Evolutionary conservation across 2,797 vertebrate species (phyloP), one percentile per base, ranked within the genome.

Genomic region (Anguilla anguilla): DNA sequence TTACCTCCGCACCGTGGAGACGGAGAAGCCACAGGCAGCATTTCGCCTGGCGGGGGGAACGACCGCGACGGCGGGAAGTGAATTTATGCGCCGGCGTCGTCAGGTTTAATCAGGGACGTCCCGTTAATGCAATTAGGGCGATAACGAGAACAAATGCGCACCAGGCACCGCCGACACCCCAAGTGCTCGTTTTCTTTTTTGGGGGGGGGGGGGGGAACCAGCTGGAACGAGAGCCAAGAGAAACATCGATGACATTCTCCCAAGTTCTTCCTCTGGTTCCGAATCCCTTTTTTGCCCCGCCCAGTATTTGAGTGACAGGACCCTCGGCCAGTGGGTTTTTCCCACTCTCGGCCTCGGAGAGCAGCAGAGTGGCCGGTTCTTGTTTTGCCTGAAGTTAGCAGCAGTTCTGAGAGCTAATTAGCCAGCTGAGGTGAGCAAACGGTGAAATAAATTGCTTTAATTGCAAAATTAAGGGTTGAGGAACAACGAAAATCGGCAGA

Each of bases 31-130:
- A 9, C n/a, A 53, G 82, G 74, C 0, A n/a, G 69, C 28, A 0
- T 28, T 55, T 25, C 43, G 35, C 55, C 39, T 35, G 1, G 22
- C 51, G 35, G 35, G 35, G 35, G 15, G 31, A 43, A 35, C 28
- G 64, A 15, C 9, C 31, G 53, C 19, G 25, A 55, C 61, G 57
- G 49, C 61, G 57, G 49, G 81, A 49, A 67, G 82, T 46, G 43
- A 79, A 88, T 85, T 10, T 85, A 87, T 15, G 67, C 69, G 2
- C 22, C 6, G 64, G 25, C 35, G 25, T 46, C 43, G 46, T 74
- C 87, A 55, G 53, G 43, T 31, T 86, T 59, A 85, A 53, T 85
- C 82, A 88, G 86, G 87, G 87, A 64, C 31, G 57, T 88, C 84
- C 39, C 43, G 57, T 35, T 53, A 59, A 86, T 57, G 28, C 51